Evolutionary conservation across 2,888 invertebrate species (phyloP).

Genomic region (Syrphus vitripennis): DNA sequence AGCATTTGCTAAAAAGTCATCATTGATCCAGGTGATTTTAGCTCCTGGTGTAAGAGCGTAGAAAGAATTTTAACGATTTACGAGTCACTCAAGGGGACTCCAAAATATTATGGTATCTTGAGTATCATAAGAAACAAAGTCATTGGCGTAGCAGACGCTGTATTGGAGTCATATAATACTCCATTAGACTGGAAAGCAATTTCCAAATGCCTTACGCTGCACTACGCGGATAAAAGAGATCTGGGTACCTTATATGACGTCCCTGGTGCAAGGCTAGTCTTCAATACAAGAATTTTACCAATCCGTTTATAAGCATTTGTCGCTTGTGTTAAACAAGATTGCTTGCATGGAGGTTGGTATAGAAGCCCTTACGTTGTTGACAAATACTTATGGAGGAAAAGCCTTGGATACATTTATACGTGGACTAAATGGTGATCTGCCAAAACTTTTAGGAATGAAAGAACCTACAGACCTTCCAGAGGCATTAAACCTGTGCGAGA

Average conservation of each 20-base stretch:
- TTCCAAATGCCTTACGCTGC: background rate
- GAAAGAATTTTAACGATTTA: too few relatives aligned
- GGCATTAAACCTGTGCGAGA: background rate
- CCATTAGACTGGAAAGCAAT: background rate
- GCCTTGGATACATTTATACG: background rate
- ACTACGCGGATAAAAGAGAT: background rate
- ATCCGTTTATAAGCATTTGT: background rate
- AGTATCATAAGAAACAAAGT: background rate
- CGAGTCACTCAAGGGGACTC: background rate
- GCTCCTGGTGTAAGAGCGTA: background rate
- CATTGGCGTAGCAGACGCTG: background rate
- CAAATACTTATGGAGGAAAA: background rate
- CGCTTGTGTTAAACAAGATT: background rate
- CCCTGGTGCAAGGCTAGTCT: background rate
- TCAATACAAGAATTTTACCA: background rate
- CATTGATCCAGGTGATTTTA: background rate
- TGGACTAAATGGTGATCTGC: constrained; percentile 1
- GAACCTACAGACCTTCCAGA: constrained; percentile 11
- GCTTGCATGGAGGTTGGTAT: background rate
- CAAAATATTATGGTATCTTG: constrained; percentile 2
- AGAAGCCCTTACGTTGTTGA: background rate
- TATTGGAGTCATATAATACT: background rate
- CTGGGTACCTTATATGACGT: background rate
- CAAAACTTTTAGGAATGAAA: background rate
- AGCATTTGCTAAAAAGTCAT: too few relatives aligned